Evolutionary conservation across 2,888 invertebrate species (phyloP), one percentile per base, ranked within the genome.

Genomic region (Yponomeuta sedellus): DNA sequence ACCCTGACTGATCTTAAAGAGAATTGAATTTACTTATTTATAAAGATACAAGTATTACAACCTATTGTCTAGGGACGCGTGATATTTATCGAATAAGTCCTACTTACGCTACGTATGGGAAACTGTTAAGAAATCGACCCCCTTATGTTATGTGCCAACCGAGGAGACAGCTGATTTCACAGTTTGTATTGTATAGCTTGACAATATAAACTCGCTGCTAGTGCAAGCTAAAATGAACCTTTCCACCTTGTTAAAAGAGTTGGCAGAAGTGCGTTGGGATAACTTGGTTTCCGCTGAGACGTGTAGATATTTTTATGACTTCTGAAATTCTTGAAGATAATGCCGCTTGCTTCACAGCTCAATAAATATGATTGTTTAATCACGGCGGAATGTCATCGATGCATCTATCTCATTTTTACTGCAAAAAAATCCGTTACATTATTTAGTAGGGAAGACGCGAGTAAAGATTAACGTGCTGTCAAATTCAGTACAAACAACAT

Each of bases 101-200:
- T 52, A 52, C 44, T 52, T 44, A 58, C 40, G 59, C 39, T 58
- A 34, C 34, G 61, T 59, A 79, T 82, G 81, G 74, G 80, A 81
- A 81, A 78, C 74, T 71, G 71, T 77, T 73, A 78, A 77, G 82
- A 83, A 83, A 83, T 81, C 77, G 75, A 71, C 76, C 74, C 66
- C 69, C 69, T 58, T 58, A 19, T 19, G n/a, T 58, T 19, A 22
- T 58, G 20, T 58, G 20, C 10, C 58, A 58, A 20, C 58, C 10
- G 20, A 4, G 22, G 10, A 58, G 19, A 19, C 58, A 22, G 22
- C 58, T 58, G 58, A 19, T 58, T 58, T 58, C 20, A 58, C 44
- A 52, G 44, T 52, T 52, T 16, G 12, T 52, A 52, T 52, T 52
- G 44, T 52, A 52, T 44, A 44, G 44, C 44, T 44, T 44, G 4